These are phyloP conservation scores for Pocillopora verrucosa DNA, from an alignment of 64 coral and sea anemone genomes.

Conservation along the genomic window DNA sequence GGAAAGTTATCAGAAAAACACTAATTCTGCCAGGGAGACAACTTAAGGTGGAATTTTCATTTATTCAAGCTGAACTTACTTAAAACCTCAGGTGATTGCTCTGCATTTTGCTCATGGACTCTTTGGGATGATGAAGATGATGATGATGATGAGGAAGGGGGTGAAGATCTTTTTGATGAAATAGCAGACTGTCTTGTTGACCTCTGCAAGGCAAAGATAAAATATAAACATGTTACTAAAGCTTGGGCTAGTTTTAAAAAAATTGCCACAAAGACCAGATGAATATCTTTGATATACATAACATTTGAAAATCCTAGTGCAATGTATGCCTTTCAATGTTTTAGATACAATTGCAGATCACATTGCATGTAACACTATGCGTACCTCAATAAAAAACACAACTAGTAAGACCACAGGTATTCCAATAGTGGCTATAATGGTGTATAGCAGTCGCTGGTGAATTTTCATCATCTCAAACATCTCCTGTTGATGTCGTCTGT, in stretches of 20 bases:
- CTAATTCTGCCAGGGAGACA: too few species aligned
- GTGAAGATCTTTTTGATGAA: conserved; percentile 10
- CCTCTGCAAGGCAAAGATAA: not conserved
- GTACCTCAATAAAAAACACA: conserved; percentile 93
- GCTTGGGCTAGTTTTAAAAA: too few species aligned
- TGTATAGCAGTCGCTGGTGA: conserved; percentile 91
- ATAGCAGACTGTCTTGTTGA: conserved; percentile 22
- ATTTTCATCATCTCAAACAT: conserved; percentile 99
- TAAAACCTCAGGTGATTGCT: conserved; percentile 2
- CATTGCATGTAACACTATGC: not conserved
- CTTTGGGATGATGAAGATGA: conserved; percentile 10
- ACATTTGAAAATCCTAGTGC: too few species aligned
- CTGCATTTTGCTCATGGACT: not conserved
- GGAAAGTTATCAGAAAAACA: too few species aligned
- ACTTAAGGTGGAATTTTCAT: too few species aligned
- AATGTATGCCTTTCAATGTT: too few species aligned
- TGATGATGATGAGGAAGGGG: not conserved
- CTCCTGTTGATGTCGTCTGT: conserved; percentile 74
- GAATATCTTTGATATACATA: too few species aligned
- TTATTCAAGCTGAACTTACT: not conserved
- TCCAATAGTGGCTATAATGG: conserved; percentile 96
- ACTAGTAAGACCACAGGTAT: conserved; percentile 94
- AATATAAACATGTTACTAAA: not conserved
- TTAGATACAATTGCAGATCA: too few species aligned
- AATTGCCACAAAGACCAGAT: too few species aligned